Conservation (phyloP, 2,113 vertebrate genomes). For the Damaliscus lunatus region DNA sequence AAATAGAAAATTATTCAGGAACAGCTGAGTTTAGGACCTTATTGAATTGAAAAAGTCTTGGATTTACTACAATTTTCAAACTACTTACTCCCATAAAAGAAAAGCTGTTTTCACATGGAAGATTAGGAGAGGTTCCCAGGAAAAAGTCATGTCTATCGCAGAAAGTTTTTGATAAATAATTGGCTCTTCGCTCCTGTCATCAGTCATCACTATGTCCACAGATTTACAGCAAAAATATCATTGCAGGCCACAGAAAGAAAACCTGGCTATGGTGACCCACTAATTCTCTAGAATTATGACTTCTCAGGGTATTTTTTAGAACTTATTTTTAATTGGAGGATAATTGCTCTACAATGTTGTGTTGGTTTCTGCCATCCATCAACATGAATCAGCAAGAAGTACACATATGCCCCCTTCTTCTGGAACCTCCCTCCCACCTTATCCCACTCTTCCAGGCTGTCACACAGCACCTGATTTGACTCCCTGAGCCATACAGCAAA, state of each 20-base stretch:
- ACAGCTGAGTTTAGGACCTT: neutral
- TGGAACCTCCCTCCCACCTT: neutral
- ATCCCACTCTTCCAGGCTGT: neutral
- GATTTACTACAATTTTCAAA: neutral
- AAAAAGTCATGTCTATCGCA: neutral
- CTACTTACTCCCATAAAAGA: neutral
- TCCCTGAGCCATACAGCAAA: neutral
- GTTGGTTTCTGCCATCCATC: neutral
- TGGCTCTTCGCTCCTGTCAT: neutral
- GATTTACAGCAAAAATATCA: neutral
- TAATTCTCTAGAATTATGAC: no score
- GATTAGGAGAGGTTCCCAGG: neutral
- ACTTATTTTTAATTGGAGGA: neutral
- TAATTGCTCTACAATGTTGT: neutral
- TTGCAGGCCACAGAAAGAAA: neutral
- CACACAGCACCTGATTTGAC: neutral
- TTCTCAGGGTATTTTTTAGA: neutral
- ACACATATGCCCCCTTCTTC: neutral
- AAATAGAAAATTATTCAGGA: neutral
- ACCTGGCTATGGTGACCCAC: neutral
- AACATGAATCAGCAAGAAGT: neutral
- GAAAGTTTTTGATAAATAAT: neutral
- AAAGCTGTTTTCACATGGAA: neutral
- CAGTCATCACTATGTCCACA: neutral
- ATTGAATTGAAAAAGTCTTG: neutral